Base-by-base conservation (phyloP, 1,140 invertebrate species). In the Cecropterus lyciades region DNA sequence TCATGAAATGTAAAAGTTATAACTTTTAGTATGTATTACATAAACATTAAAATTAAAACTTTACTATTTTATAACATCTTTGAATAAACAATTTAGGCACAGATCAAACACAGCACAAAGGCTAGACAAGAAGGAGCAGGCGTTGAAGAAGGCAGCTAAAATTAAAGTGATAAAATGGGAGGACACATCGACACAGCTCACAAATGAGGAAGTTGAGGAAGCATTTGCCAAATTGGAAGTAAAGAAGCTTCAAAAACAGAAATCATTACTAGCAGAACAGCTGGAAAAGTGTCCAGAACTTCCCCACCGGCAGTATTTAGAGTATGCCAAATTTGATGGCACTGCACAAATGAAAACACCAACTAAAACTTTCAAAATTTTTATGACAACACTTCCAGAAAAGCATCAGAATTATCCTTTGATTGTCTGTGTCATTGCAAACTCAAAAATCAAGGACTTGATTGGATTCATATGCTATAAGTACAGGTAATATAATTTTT, bases 311-410 rank as follows among this genome's bases (percentile, higher is more conserved):
- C 96, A 97, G 16, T 99, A 97, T 89, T 94, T 96, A 51, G 96
- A 98, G 81, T 99, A 96, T 93, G 96, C 97, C 10, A 97, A 96
- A 87, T 99, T 97, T 91, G 98, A 99, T 94, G 98, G 98, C 66
- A 96, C 94, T 79, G 96, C 95, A 20, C 96, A 97, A 88, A 93
- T 96, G 70, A 96, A 95, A 30, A 91, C 96, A 62, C 94, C 95
- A 30, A 95, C 95, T 4, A 96, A 97, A 84, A 96, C 95, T 73
- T 97, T 96, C 75, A 95, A 95, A 74, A 97, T 99, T 69, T 99
- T 96, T 82, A 94, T 99, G 82, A 97, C 96, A 51, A 97, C 99
- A 95, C 87, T 98, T 11, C 94, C 96, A 20, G 94, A 95, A 64
- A 95, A 96, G 42, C 94, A 97, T 70, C 93, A 97, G 65, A 95